Evolutionary conservation across 2,888 invertebrate genomes (phyloP).

Genomic region (Cremastinae sp.): DNA sequence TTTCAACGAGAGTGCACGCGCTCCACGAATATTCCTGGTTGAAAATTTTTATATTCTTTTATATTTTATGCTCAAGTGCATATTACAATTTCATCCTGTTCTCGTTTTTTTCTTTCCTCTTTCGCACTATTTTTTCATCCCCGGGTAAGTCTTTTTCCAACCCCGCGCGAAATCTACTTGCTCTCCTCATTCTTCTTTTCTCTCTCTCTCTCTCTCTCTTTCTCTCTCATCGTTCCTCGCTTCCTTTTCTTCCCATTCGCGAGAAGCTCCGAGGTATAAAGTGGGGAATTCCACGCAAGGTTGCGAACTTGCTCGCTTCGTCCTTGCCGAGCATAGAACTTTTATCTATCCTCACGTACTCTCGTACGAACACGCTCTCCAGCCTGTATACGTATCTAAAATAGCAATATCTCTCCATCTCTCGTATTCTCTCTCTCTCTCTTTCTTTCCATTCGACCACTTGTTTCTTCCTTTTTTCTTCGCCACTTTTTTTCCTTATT

Average conservation of each 20-base stretch:
- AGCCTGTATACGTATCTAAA: constrained; percentile 12
- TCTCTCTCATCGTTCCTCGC: background rate
- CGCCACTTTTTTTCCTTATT: background rate
- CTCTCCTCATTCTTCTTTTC: background rate
- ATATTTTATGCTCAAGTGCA: constrained; percentile 15
- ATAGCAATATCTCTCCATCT: constrained; percentile 23
- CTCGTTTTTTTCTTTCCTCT: too few relatives aligned
- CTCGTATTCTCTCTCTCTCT: constrained; percentile 16
- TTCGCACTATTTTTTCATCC: too few relatives aligned
- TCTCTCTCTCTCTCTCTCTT: constrained; percentile 3
- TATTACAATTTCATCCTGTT: constrained; percentile 1
- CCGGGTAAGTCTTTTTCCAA: too few relatives aligned
- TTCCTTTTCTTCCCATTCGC: constrained; percentile 19
- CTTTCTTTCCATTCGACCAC: background rate
- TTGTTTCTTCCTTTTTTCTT: background rate
- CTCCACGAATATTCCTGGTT: background rate
- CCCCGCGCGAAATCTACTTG: too few relatives aligned
- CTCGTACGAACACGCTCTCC: background rate
- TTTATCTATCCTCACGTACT: constrained; percentile 42
- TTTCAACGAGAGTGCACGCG: too few relatives aligned
- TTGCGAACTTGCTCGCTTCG: constrained; percentile 58
- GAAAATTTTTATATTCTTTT: constrained; percentile 2
- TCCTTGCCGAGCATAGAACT: constrained; percentile 55
- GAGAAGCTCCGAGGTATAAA: constrained; percentile 39
- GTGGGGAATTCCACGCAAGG: constrained; percentile 61